Evolutionary conservation across 2,888 invertebrate species (phyloP), one percentile per base, ranked within the genome.

Genomic region (Psococerastis gibbosa): DNA sequence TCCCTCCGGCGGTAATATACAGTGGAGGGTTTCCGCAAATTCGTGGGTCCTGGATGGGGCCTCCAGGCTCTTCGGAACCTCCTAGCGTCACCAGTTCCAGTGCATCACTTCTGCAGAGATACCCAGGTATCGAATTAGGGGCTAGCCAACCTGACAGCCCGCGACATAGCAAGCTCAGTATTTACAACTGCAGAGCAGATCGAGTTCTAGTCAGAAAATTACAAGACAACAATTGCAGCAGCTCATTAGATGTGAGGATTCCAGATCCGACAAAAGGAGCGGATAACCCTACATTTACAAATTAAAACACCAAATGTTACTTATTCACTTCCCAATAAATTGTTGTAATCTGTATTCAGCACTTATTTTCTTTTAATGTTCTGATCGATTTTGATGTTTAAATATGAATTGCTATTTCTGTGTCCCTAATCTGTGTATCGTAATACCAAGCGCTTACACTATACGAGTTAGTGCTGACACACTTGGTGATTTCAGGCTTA

Each of bases 1-100:
- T 52, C 15, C 52, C 52, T n/a, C 49, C 55, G 6, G 54, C 53
- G 9, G 56, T 56, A 22, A 56, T 56, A 41, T 56, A 56, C 44
- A 54, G 55, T 2, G 56, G 56, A 32, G 49, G 51, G 20, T 56
- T 56, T 32, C 38, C 38, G 6, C 38, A 38, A 20, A 38, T 38
- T 5, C 38, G 38, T 3, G 38, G 38, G 18, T 38, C 38, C n/a
- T 38, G 38, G 38, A 38, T 38, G 38, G 27, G 27, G 11, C 6
- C 8, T 11, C 8, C 8, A 27, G 38, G 38, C n/a, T 6, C 18
- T 17, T 16, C 38, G 38, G 38, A 38, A 5, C 38, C 38, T 8
- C 16, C 35, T 18, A 17, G 20, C 20, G 20, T 18, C 18, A 20
- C n/a, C 38, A 20, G 17, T 20, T 22, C 38, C 17, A 27, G 11